Percentiles rank a stretch among this genome's conserved stretches.
Conservation (phyloP, 2,797 vertebrate species). For the Knipowitschia caucasica region DNA sequence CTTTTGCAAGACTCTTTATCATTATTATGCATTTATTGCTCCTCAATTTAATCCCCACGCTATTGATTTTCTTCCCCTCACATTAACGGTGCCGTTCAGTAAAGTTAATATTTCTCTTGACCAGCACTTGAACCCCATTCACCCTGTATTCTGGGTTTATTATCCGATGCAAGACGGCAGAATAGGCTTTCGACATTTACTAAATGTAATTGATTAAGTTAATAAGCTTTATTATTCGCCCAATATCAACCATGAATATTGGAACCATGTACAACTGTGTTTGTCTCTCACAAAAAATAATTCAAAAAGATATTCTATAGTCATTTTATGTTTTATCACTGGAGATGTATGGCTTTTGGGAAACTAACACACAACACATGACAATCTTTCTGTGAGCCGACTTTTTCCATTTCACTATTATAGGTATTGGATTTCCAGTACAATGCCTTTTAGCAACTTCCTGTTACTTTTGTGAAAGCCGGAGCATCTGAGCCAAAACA, state of each 20-base stretch:
- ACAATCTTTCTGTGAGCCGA: background rate
- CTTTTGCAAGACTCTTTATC: constrained; percentile 10
- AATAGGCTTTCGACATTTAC: background rate
- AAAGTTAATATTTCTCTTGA: background rate
- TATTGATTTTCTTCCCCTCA: constrained; percentile 4
- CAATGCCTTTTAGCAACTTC: constrained; percentile 31
- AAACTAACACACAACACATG: background rate
- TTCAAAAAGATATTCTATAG: background rate
- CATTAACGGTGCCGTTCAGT: background rate
- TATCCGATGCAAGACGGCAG: background rate
- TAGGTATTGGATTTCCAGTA: constrained; percentile 42
- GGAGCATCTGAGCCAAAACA: constrained; percentile 1
- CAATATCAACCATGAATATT: too few relatives aligned
- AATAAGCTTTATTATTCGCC: too few relatives aligned
- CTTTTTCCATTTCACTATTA: constrained; percentile 24
- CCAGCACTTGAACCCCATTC: constrained; percentile 6
- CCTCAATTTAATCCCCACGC: background rate
- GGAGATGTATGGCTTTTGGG: background rate
- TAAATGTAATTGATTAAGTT: too few relatives aligned
- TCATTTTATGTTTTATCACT: background rate
- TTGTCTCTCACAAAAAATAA: too few relatives aligned
- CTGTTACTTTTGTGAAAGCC: constrained; percentile 18
- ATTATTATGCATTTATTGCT: background rate
- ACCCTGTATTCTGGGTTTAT: constrained; percentile 1
- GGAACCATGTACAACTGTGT: too few relatives aligned